phyloP scores from a whole-genome alignment of 2,113 vertebrate species.

The Oplegnathus fasciatus region DNA sequence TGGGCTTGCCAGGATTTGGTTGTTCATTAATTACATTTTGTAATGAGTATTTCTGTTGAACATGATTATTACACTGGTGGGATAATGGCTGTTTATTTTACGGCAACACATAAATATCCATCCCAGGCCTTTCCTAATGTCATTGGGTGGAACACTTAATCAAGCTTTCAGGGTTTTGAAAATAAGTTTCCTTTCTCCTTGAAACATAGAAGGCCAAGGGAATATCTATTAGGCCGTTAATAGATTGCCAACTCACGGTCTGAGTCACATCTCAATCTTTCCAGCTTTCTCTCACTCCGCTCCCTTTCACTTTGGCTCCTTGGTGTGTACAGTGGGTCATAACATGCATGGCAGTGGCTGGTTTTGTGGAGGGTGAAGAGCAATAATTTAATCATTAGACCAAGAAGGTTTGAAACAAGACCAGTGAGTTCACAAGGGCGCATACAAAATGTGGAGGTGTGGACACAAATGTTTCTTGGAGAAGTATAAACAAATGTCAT shows the following conservation, averaged over 20 bases:
- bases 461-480: neutral
- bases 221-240: constrained; percentile 73
- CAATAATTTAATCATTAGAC: constrained; percentile 69
- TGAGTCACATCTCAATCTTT: constrained; percentile 68
- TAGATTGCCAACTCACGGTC: constrained; percentile 72
- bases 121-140: constrained; percentile 51
- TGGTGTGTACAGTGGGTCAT: constrained; percentile 57
- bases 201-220: constrained; percentile 57
- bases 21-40: constrained; percentile 82
- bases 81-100: constrained; percentile 77
- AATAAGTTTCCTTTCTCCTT: constrained; percentile 65
- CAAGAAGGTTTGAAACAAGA: constrained; percentile 48
- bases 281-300: constrained; percentile 10
- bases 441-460: constrained; percentile 27
- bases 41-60: constrained; percentile 78
- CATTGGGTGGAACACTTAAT: constrained; percentile 59
- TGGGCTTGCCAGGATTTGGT: constrained; percentile 74
- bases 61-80: constrained; percentile 78
- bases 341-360: constrained; percentile 32
- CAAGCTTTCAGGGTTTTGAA: constrained; percentile 60
- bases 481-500: constrained; percentile 18
- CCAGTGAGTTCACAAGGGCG: constrained; percentile 49
- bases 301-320: constrained; percentile 23
- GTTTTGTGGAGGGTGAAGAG: constrained; percentile 64
- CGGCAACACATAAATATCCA: constrained; percentile 63